Conservation (phyloP, 2,888 invertebrate genomes). For the Yponomeuta evonymella region DNA sequence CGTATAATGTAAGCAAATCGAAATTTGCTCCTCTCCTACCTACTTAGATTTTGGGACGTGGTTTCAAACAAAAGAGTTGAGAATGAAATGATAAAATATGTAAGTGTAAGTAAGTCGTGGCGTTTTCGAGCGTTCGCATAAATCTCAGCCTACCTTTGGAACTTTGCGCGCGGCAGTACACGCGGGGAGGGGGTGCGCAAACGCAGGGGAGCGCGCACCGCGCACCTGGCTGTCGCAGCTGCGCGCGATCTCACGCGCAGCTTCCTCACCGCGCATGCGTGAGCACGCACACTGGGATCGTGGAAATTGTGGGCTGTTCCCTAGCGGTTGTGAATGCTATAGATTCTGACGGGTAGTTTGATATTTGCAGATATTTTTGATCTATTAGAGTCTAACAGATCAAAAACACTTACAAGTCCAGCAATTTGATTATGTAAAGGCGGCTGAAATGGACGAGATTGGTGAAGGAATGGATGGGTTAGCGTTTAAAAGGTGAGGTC, state of each 20-base stretch:
- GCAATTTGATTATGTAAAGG: too few relatives aligned
- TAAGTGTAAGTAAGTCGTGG: too few relatives aligned
- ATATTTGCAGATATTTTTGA: too few relatives aligned
- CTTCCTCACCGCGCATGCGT: constrained; percentile 68
- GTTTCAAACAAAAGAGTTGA: background rate
- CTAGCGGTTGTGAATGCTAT: background rate
- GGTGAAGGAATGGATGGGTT: too few relatives aligned
- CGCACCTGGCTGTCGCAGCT: constrained; percentile 73
- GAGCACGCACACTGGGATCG: constrained; percentile 33
- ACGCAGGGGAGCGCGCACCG: constrained; percentile 38
- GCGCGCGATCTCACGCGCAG: constrained; percentile 72
- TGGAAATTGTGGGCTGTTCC: constrained; percentile 1
- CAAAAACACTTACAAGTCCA: too few relatives aligned
- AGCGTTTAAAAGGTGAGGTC: too few relatives aligned
- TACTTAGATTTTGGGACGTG: background rate
- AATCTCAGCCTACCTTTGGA: background rate
- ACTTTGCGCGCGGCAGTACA: constrained; percentile 32
- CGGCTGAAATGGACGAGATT: too few relatives aligned
- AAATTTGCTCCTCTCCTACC: background rate
- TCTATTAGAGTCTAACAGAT: too few relatives aligned
- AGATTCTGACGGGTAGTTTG: background rate
- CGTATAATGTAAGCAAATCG: too few relatives aligned
- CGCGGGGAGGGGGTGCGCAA: constrained; percentile 38
- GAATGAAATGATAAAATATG: background rate
- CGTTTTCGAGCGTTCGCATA: background rate